Evolutionary conservation across 2,888 invertebrate genomes (phyloP), one percentile per base, ranked within the genome.

Genomic region (Linnaemya vulpina): DNA sequence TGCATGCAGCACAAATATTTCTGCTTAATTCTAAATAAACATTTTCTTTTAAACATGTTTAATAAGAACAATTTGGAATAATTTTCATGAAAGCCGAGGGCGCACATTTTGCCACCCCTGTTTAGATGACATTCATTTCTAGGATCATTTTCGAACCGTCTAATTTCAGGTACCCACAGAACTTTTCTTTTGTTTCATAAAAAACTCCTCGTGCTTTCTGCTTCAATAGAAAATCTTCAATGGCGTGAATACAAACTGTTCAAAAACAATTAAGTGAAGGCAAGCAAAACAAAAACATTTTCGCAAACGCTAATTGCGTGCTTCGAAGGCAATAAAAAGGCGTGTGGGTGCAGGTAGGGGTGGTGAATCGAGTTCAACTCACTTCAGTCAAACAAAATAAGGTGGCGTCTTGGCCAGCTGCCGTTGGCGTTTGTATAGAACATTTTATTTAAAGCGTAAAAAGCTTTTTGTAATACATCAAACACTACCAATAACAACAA

Each of bases 351-450:
- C 65, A 40, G 65, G 17, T 22, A 62, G 46, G 65, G 43, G 49
- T 60, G 53, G 78, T 60, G 70, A 49, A 46, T 65, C 49, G 53
- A 70, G 58, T 51, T 67, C n/a, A 58, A 55, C 68, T 78, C 38
- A 43, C 17, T 58, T 67, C 30, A 53, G 15, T 13, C 30, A 49
- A 58, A 51, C 49, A 51, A 70, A 76, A 53, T 40, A 49, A 74
- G 77, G 74, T 81, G 84, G 77, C 84, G 84, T 85, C 81, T 78
- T 81, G 77, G 70, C 51, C 77, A 78, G 15, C 38, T 84, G 84
- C 77, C 71, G 80, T 67, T 62, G 80, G 65, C 67, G 58, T 58
- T 71, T 67, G 17, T 22, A 62, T 22, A 46, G 15, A 74, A 46
- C 53, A 22, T 84, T 22, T 77, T 67, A 84, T 77, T 81, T 49